phyloP scores from a whole-genome alignment of 2,888 invertebrate species.

The Muscina levida region DNA sequence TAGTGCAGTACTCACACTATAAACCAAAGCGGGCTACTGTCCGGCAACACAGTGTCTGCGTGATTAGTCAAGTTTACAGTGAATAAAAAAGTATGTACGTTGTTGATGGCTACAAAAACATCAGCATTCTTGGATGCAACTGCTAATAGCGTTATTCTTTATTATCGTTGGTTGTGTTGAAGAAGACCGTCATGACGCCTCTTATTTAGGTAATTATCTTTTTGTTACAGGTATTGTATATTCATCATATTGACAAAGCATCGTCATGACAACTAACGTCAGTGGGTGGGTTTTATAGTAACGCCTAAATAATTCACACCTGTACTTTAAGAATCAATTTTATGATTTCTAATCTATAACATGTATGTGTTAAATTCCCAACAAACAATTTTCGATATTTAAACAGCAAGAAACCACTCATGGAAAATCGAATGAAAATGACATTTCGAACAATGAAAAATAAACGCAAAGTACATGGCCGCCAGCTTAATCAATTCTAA shows the following conservation, averaged over 20 bases:
- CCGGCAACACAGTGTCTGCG: constrained; percentile 35
- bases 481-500: no score
- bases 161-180: constrained; percentile 1
- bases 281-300: constrained; percentile 64
- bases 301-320: no score
- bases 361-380: no score
- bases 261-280: constrained; percentile 55
- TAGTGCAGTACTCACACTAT: constrained; percentile 54
- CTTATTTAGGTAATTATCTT: no score
- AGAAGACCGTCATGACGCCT: not conserved
- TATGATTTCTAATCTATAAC: no score
- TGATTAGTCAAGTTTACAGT: constrained; percentile 59
- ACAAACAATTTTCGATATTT: no score
- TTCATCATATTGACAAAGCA: constrained; percentile 35
- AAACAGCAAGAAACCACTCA: no score
- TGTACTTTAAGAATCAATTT: no score
- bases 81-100: constrained; percentile 34
- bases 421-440: no score
- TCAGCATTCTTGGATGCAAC: constrained; percentile 32
- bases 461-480: no score
- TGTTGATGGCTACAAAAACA: not conserved
- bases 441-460: no score
- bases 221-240: no score
- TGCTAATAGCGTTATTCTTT: constrained; percentile 25
- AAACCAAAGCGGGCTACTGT: constrained; percentile 54